These are phyloP conservation scores for Dyspetes luteomarginatus DNA, from an alignment of 2,888 invertebrate species.

Conservation along the genomic window DNA sequence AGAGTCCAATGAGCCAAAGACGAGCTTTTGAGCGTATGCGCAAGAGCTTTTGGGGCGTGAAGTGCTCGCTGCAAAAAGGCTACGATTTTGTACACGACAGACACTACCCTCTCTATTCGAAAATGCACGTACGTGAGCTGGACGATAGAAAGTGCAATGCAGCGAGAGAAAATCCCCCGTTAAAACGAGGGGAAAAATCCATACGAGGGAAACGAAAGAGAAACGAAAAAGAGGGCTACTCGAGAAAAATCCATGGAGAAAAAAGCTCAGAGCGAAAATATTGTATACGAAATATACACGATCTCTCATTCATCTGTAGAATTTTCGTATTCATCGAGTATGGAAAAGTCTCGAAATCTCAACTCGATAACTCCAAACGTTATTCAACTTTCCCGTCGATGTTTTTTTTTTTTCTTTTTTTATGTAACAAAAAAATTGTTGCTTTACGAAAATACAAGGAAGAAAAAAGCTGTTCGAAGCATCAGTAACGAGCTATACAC, in stretches of 20 bases:
- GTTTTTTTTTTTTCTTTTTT: not conserved
- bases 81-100: not conserved
- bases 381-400: not conserved
- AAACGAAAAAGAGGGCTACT: not conserved
- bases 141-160: not conserved
- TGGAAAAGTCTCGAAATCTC: not conserved
- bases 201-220: not conserved
- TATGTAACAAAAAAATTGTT: not conserved
- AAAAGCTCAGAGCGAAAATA: conserved; percentile 17
- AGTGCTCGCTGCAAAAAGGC: not conserved
- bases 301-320: conserved; percentile 8
- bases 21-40: too few relatives aligned
- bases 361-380: not conserved
- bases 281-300: conserved; percentile 15
- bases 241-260: conserved; percentile 5
- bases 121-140: not conserved
- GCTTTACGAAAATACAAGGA: not conserved
- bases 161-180: not conserved
- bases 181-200: not conserved
- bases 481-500: too few relatives aligned
- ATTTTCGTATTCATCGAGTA: not conserved
- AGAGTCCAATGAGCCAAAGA: not conserved
- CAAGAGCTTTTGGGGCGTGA: conserved; percentile 21
- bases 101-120: not conserved
- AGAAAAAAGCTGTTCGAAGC: not conserved